Percentiles rank a stretch among this genome's conserved stretches.
phyloP scores from a whole-genome alignment of 2,113 vertebrate species.

The Pteronura brasiliensis region DNA sequence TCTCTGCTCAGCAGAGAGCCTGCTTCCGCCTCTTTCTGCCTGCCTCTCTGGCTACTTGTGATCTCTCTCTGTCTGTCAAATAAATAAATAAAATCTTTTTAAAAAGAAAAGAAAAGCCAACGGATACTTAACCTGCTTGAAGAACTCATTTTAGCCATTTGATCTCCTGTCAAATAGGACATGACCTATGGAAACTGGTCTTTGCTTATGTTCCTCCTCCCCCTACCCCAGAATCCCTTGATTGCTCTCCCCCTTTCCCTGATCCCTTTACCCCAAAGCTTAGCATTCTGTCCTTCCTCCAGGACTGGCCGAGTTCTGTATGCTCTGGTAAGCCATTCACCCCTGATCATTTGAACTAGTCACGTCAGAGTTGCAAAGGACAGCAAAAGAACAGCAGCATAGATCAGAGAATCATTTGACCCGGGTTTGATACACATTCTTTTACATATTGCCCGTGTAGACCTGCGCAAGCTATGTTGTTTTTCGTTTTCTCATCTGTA shows the following conservation, averaged over 20 bases:
- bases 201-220: slow-evolving; percentile 17
- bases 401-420: not conserved
- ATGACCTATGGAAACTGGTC: not conserved
- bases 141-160: slow-evolving; percentile 8
- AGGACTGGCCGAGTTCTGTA: not conserved
- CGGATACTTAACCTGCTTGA: slow-evolving; percentile 9
- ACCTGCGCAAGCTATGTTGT: not conserved
- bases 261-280: not conserved
- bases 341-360: not conserved
- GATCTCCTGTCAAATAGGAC: not conserved
- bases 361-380: not conserved
- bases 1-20: too few species aligned
- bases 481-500: slow-evolving; percentile 18
- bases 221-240: not conserved
- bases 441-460: not conserved
- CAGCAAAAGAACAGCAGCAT: not conserved
- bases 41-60: too few species aligned
- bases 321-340: not conserved
- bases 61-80: too few species aligned
- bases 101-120: not conserved
- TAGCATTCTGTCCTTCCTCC: not conserved
- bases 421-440: not conserved
- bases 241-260: not conserved
- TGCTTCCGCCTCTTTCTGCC: too few species aligned
- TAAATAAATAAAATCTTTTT: too few species aligned